A percentile compares a stretch with the other conserved stretches of the same genome.
Evolutionary conservation across 2,888 invertebrate species (phyloP).

Genomic region (Drosophila neotestacea): DNA sequence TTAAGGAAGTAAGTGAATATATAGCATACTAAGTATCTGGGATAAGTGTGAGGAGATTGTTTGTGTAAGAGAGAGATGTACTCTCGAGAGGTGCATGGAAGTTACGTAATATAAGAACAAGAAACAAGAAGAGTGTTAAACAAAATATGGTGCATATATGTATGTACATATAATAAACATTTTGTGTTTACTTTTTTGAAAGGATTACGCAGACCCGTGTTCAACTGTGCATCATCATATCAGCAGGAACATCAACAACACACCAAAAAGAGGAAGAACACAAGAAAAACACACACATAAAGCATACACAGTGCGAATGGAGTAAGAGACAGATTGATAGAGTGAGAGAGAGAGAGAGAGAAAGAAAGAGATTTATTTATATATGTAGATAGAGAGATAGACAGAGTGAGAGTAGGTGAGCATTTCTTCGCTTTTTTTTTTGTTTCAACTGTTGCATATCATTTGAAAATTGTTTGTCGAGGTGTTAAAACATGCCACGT

Average conservation of each 20-base stretch:
- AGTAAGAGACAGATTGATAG: constrained; percentile 20
- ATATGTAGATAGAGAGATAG: constrained; percentile 3
- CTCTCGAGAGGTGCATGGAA: constrained; percentile 6
- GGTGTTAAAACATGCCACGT: constrained; percentile 56
- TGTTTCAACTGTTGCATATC: constrained; percentile 38
- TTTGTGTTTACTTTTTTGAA: constrained; percentile 84
- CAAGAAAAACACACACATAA: constrained; percentile 33
- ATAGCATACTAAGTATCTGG: not conserved
- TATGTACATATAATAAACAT: constrained; percentile 35
- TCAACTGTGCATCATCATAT: constrained; percentile 78
- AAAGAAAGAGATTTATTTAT: constrained; percentile 6
- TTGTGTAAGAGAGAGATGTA: not conserved
- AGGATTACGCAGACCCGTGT: constrained; percentile 84
- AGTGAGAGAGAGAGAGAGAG: constrained; percentile 17
- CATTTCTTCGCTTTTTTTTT: not conserved
- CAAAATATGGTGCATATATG: constrained; percentile 35
- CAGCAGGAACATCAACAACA: constrained; percentile 28
- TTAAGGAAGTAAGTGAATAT: not conserved
- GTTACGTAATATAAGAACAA: constrained; percentile 5
- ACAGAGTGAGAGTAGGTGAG: not conserved
- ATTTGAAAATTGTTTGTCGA: constrained; percentile 55
- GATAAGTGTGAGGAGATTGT: not conserved
- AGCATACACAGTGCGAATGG: constrained; percentile 48
- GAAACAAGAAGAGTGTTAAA: not conserved
- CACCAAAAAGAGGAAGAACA: constrained; percentile 15